Evolutionary conservation across 2,797 vertebrate species (phyloP).

Genomic region (Semotilus atromaculatus): DNA sequence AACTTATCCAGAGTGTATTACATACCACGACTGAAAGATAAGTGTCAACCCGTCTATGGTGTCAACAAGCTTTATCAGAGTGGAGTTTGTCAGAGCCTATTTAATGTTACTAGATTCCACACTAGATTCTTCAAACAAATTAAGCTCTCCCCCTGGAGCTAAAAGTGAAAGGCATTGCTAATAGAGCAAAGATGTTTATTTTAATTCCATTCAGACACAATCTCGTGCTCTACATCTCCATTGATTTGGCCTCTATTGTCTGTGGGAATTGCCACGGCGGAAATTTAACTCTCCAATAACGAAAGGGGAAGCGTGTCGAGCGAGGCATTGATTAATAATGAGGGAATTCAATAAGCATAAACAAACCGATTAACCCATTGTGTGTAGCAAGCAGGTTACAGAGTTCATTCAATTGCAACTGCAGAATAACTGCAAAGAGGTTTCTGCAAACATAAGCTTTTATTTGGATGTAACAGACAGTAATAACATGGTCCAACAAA

Average conservation of each 20-base stretch:
- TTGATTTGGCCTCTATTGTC: slow-evolving; percentile 54
- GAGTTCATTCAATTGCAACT: slow-evolving; percentile 2
- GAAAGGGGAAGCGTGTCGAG: slow-evolving; percentile 32
- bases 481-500: neutral
- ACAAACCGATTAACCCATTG: slow-evolving; percentile 42
- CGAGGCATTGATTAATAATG: slow-evolving; percentile 49
- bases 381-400: slow-evolving; percentile 19
- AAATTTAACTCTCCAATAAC: slow-evolving; percentile 45
- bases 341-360: slow-evolving; percentile 33
- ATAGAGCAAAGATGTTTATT: slow-evolving; percentile 58
- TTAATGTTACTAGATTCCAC: slow-evolving; percentile 42
- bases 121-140: slow-evolving; percentile 19
- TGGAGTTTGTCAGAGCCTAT: slow-evolving; percentile 49
- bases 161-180: slow-evolving; percentile 48
- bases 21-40: slow-evolving; percentile 20
- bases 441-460: slow-evolving; percentile 18
- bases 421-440: neutral
- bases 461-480: neutral
- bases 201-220: slow-evolving; percentile 56
- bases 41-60: slow-evolving; percentile 41
- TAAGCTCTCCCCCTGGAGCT: slow-evolving; percentile 40
- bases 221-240: slow-evolving; percentile 45
- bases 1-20: slow-evolving; percentile 14
- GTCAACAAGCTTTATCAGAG: slow-evolving; percentile 41
- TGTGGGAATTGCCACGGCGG: slow-evolving; percentile 24